Evolutionary conservation across 2,797 vertebrate species (phyloP).

Genomic region (Melanotaenia nigrans): DNA sequence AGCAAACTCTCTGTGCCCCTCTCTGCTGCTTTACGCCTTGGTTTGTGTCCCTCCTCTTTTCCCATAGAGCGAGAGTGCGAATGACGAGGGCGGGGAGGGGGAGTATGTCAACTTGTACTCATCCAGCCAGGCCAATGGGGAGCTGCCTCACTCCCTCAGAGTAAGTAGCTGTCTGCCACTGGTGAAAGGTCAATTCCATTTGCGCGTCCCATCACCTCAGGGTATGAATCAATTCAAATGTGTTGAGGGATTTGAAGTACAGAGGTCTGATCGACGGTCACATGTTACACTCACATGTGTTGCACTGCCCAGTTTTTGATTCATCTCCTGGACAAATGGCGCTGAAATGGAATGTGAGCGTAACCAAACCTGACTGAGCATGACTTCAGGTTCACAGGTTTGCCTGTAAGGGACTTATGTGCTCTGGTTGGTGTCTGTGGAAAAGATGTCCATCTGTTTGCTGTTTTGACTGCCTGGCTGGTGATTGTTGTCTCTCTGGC

Average conservation of each 20-base stretch:
- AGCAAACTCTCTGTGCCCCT: slow-evolving; percentile 66
- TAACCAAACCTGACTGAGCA: slow-evolving; percentile 57
- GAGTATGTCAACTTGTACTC: slow-evolving; percentile 97
- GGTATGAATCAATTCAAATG: slow-evolving; percentile 61
- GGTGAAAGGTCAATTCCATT: slow-evolving; percentile 71
- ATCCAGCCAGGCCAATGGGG: slow-evolving; percentile 92
- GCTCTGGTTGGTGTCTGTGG: slow-evolving; percentile 51
- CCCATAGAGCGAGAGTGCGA: slow-evolving; percentile 91
- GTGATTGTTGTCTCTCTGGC: slow-evolving; percentile 52
- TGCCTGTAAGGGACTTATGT: slow-evolving; percentile 49
- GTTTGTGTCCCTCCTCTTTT: slow-evolving; percentile 85
- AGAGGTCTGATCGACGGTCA: slow-evolving; percentile 10
- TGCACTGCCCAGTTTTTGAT: slow-evolving; percentile 39
- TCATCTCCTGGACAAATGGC: slow-evolving; percentile 57
- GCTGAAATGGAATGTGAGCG: slow-evolving; percentile 60
- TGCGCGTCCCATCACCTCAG: slow-evolving; percentile 51
- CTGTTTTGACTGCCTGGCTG: slow-evolving; percentile 61
- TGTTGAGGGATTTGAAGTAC: slow-evolving; percentile 6
- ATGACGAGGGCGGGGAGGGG: slow-evolving; percentile 91
- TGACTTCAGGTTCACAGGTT: slow-evolving; percentile 59
- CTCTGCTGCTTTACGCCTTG: slow-evolving; percentile 65
- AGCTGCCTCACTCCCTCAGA: slow-evolving; percentile 89
- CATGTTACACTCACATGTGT: slow-evolving; percentile 19
- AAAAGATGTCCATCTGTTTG: slow-evolving; percentile 52
- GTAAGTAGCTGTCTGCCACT: slow-evolving; percentile 87